Conservation (phyloP, 1,140 invertebrate genomes). For the Zaprionus tsacasi region DNA sequence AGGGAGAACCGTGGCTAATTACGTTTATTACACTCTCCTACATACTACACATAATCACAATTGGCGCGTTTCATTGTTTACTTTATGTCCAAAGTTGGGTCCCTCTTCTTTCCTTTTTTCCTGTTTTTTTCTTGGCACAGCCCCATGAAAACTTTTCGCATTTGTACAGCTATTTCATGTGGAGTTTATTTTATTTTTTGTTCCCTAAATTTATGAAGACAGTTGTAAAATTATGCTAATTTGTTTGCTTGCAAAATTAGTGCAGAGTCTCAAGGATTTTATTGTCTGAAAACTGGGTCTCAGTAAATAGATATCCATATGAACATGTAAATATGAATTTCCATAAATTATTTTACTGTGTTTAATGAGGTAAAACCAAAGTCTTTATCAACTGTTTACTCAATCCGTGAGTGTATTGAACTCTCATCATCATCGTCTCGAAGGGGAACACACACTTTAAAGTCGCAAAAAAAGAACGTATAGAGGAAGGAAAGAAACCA, state of each 20-base stretch:
- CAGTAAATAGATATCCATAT: too few species aligned
- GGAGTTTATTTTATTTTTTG: slow-evolving; percentile 46
- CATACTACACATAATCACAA: slow-evolving; percentile 67
- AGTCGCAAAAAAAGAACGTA: slow-evolving; percentile 56
- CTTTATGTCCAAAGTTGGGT: slow-evolving; percentile 62
- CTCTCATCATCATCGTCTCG: too few species aligned
- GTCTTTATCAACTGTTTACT: too few species aligned
- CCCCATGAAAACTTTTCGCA: slow-evolving; percentile 58
- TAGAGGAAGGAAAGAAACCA: slow-evolving; percentile 52
- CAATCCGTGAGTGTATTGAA: too few species aligned
- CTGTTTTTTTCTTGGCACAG: slow-evolving; percentile 49
- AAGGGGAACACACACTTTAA: slow-evolving; percentile 47
- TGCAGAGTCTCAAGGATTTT: slow-evolving; percentile 28
- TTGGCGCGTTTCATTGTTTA: slow-evolving; percentile 73
- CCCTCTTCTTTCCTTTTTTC: slow-evolving; percentile 10
- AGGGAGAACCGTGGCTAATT: slow-evolving; percentile 54
- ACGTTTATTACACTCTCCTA: slow-evolving; percentile 47
- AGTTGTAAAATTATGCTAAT: slow-evolving; percentile 65
- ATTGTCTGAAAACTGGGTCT: not conserved
- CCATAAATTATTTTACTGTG: too few species aligned
- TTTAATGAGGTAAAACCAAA: too few species aligned
- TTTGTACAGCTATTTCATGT: slow-evolving; percentile 56
- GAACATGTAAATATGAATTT: too few species aligned
- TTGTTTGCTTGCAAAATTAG: slow-evolving; percentile 17
- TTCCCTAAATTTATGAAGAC: slow-evolving; percentile 61